Base-by-base conservation (phyloP, 2,888 invertebrate genomes). In the Ornithoptera alexandrae region DNA sequence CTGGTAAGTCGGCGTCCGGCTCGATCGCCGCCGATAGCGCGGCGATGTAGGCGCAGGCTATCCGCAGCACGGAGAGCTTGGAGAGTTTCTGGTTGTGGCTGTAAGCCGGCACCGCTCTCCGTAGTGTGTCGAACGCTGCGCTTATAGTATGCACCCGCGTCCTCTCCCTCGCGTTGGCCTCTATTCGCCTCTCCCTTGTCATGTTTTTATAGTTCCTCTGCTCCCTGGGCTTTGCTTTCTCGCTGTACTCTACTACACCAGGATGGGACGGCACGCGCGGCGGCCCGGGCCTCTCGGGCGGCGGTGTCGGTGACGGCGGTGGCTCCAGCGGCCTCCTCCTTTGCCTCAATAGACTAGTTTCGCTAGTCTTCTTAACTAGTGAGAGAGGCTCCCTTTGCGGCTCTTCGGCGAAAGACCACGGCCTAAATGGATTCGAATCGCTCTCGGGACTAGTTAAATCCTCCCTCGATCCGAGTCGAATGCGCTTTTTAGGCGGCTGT, bases 101-200 rank as follows among this genome's bases (percentile, higher is more conserved):
- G 85, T 98, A 98, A 0, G 98, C 95, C 3, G 98, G 98, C 60
- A 98, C 96, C 0, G 97, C 94, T 71, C 94, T 93, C 61, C 98
- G 93, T 15, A 98, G 90, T 0, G 97, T 97, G 75, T 98, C 98
- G 84, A 98, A 98, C 0, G 98, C 98, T 0, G 98, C 98, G 80
- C 98, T 98, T 75, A 98, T 98, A 0, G 98, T 98, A 85, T 98
- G 98, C 0, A 98, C 98, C 66, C 98, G 93, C 8, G 98, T 97
- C 71, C 98, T 90, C 84, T 98, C 98, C 7, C 98, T 93, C 0
- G 98, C 98, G 82, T 98, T 98, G 0, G 98, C 98, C 84, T 98
- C 98, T 81, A 98, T 97, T 74, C 98, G 93, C 75, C 98, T 92
- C 84, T 98, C 98, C 24, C 97, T 93, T 0, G 97, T 98, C 98